phyloP scores from a whole-genome alignment of 2,113 vertebrate genomes.

The Amazona vittata region DNA sequence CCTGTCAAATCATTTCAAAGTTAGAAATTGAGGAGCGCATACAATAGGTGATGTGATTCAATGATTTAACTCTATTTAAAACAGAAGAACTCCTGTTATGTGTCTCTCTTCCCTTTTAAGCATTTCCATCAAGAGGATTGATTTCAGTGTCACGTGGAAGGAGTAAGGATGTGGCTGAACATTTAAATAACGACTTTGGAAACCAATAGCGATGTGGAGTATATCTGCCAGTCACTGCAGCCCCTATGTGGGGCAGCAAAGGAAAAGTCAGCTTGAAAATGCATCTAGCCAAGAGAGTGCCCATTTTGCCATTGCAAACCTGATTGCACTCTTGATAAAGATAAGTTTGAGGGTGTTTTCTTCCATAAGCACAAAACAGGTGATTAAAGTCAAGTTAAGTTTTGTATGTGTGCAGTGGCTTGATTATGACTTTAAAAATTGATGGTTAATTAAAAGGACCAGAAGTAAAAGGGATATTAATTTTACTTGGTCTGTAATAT shows the following conservation, averaged over 20 bases:
- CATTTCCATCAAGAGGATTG: neutral
- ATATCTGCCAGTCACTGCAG: neutral
- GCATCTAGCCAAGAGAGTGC: neutral
- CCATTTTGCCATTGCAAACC: neutral
- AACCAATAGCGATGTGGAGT: neutral
- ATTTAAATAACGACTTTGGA: slow-evolving; percentile 22
- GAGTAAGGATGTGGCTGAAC: neutral
- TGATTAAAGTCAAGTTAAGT: neutral
- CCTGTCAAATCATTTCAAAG: neutral
- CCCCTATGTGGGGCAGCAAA: accelerated
- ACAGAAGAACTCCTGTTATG: neutral
- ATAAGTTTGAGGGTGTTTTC: neutral
- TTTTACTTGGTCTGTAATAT: slow-evolving; percentile 51
- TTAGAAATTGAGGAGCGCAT: neutral
- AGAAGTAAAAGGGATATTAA: slow-evolving; percentile 54
- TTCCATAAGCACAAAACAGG: neutral
- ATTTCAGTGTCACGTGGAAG: neutral
- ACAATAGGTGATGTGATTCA: neutral
- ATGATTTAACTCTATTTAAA: neutral
- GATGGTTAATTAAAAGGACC: slow-evolving; percentile 16
- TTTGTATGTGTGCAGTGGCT: neutral
- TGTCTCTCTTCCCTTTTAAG: neutral
- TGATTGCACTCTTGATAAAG: neutral
- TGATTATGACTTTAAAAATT: neutral
- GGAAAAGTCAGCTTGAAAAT: neutral